phyloP scores from a whole-genome alignment of 2,797 vertebrate species.

The Borostomias antarcticus region DNA sequence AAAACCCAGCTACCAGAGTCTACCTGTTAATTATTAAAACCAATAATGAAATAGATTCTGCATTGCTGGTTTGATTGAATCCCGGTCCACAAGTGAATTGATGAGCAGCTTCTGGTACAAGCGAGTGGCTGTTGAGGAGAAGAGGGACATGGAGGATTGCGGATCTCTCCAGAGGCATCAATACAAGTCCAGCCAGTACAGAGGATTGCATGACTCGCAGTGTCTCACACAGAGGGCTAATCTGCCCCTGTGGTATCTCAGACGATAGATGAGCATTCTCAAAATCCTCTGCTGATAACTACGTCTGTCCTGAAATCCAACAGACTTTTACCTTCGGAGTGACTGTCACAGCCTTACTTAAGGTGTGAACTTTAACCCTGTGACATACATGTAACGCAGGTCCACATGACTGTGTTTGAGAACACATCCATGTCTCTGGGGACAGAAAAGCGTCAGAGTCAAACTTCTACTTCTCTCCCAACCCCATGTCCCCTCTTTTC shows the following conservation, averaged over 20 bases:
- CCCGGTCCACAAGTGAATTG: background rate
- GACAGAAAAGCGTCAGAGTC: slow-evolving; percentile 1
- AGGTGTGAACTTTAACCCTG: slow-evolving; percentile 1
- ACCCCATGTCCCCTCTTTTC: background rate
- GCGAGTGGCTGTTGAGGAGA: background rate
- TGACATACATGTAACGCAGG: slow-evolving; percentile 2
- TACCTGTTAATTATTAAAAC: too few relatives aligned
- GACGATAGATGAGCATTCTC: background rate
- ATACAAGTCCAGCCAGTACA: too few relatives aligned
- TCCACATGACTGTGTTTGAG: background rate
- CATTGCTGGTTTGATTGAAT: background rate
- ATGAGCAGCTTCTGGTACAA: background rate
- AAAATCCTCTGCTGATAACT: background rate
- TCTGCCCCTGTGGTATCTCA: background rate
- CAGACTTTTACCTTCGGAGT: slow-evolving; percentile 1
- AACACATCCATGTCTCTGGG: background rate
- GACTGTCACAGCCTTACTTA: background rate
- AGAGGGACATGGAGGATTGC: too few relatives aligned
- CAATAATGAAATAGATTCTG: background rate
- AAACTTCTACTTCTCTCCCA: background rate
- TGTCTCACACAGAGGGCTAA: background rate
- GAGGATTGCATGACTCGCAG: background rate
- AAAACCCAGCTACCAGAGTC: too few relatives aligned
- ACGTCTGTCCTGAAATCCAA: background rate
- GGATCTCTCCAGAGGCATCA: background rate